Percentiles rank a stretch among this genome's conserved stretches.
phyloP scores from a whole-genome alignment of 2,797 vertebrate species.

The Etheostoma perlongum region DNA sequence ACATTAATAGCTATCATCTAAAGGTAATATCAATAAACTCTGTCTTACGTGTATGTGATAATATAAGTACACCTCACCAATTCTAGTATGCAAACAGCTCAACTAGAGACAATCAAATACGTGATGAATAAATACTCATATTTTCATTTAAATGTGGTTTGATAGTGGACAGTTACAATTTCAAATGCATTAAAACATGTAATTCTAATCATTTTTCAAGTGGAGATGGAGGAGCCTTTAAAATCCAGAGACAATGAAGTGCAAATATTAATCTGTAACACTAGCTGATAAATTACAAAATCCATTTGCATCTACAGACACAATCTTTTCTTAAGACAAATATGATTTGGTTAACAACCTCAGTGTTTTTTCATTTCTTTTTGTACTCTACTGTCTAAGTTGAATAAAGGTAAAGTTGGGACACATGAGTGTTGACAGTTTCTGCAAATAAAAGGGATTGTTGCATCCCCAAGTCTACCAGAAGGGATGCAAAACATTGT shows the following conservation, averaged over 20 bases:
- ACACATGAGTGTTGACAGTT: conserved; percentile 7
- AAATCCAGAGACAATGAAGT: conserved; percentile 41
- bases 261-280: conserved; percentile 53
- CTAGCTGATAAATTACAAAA: conserved; percentile 16
- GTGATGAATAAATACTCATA: conserved; percentile 65
- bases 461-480: not conserved
- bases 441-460: not conserved
- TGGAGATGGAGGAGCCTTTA: conserved; percentile 38
- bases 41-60: conserved; percentile 44
- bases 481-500: conserved; percentile 4
- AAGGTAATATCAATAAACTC: conserved; percentile 63
- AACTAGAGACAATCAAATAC: conserved; percentile 41
- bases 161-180: conserved; percentile 64
- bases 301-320: conserved; percentile 32
- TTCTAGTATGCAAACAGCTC: conserved; percentile 69
- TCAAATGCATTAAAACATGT: conserved; percentile 68
- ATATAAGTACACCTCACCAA: conserved; percentile 57
- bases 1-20: conserved; percentile 72
- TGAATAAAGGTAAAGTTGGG: conserved; percentile 8
- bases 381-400: not conserved
- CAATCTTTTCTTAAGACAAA: conserved; percentile 30
- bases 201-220: conserved; percentile 55
- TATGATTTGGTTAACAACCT: conserved; percentile 23
- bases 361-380: conserved; percentile 5
- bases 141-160: conserved; percentile 60